A percentile compares a stretch with the other conserved stretches of the same genome.
These are phyloP conservation scores for Pristionchus mayeri DNA, from an alignment of 2,888 invertebrate genomes.

Conservation along the genomic window DNA sequence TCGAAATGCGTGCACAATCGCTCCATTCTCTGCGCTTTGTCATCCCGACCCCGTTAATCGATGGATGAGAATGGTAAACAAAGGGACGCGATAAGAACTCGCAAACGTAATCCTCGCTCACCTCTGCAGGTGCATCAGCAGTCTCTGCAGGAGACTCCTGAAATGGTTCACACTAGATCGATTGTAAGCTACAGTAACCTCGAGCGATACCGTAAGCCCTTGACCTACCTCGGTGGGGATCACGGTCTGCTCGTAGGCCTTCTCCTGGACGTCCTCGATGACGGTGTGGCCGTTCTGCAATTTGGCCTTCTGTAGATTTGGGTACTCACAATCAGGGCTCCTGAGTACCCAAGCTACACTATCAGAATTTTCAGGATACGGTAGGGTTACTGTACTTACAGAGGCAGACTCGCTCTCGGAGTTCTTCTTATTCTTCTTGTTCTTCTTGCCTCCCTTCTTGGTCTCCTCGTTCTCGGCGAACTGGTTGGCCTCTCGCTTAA, in stretches of 20 bases:
- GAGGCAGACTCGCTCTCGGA: conserved; percentile 51
- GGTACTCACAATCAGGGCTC: too few species aligned
- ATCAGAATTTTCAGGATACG: conserved; percentile 30
- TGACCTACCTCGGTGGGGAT: background rate
- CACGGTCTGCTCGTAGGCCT: conserved; percentile 23
- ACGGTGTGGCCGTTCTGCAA: conserved; percentile 50
- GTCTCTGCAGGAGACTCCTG: background rate
- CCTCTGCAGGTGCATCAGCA: background rate
- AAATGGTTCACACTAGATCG: background rate
- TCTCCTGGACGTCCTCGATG: conserved; percentile 31
- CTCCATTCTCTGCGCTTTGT: background rate
- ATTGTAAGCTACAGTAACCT: too few species aligned
- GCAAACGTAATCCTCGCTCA: conserved; percentile 21
- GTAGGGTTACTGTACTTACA: background rate
- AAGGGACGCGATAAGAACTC: background rate
- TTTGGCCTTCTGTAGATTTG: conserved; percentile 48
- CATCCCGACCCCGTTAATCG: background rate
- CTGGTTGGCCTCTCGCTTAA: conserved; percentile 36
- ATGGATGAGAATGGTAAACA: conserved; percentile 32
- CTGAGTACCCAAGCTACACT: background rate
- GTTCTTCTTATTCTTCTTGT: conserved; percentile 56
- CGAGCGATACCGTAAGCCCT: too few species aligned
- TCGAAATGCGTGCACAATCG: background rate
- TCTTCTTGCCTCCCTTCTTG: conserved; percentile 50
- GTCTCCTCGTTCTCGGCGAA: conserved; percentile 43